These are phyloP conservation scores for Zaprionus ornatus DNA, from an alignment of 1,140 invertebrate species.

Conservation along the genomic window DNA sequence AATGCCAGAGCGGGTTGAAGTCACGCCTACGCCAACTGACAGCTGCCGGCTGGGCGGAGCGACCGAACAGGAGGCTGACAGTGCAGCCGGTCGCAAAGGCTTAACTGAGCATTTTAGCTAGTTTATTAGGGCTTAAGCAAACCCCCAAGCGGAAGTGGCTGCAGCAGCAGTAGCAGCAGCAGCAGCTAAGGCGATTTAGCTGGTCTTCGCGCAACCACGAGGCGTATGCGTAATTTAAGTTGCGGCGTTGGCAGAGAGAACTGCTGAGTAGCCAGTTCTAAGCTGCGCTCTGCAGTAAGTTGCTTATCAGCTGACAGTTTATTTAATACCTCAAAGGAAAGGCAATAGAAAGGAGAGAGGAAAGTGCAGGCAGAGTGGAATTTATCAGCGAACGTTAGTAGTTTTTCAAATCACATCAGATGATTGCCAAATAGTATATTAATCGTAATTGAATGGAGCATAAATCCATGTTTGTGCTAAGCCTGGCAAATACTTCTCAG, in stretches of 20 bases:
- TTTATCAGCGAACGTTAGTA: not conserved
- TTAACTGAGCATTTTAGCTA: slow-evolving; percentile 75
- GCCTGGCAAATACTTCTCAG: not conserved
- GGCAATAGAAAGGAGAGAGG: no score
- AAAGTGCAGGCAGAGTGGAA: no score
- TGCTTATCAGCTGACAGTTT: not conserved
- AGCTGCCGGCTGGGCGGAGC: slow-evolving; percentile 1
- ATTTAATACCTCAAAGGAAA: slow-evolving; percentile 2
- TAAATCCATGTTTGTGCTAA: slow-evolving; percentile 2
- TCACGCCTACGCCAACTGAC: slow-evolving; percentile 37
- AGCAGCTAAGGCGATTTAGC: slow-evolving; percentile 75
- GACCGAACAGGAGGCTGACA: not conserved
- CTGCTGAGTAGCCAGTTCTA: slow-evolving; percentile 56
- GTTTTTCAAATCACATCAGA: not conserved
- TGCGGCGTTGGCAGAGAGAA: slow-evolving; percentile 45
- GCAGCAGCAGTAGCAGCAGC: slow-evolving; percentile 7
- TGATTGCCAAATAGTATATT: not conserved
- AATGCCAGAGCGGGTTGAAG: slow-evolving; percentile 49
- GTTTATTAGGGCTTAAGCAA: slow-evolving; percentile 73
- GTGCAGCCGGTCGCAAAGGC: slow-evolving; percentile 42
- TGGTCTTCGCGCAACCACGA: slow-evolving; percentile 36
- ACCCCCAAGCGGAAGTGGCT: slow-evolving; percentile 13
- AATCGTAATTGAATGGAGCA: not conserved
- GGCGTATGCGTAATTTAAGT: slow-evolving; percentile 71
- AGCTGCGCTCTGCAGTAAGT: not conserved